These are phyloP conservation scores for Dinomys branickii DNA, from an alignment of 2,113 vertebrate species.

Conservation along the genomic window DNA sequence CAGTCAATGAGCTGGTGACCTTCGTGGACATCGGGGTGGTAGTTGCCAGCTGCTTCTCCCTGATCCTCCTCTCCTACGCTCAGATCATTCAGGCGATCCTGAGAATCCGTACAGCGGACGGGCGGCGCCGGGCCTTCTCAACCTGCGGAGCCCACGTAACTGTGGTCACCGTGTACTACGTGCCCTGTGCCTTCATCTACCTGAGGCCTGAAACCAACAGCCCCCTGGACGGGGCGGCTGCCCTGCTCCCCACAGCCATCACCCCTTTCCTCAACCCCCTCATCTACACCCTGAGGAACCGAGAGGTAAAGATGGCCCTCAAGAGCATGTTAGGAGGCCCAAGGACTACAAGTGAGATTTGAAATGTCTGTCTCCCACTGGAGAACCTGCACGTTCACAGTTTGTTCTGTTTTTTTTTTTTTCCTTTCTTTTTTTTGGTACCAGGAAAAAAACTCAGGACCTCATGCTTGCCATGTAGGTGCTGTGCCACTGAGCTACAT, in stretches of 20 bases:
- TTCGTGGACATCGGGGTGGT: slow-evolving; percentile 77
- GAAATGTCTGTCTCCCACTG: not conserved
- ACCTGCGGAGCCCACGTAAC: slow-evolving; percentile 80
- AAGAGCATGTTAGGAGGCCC: slow-evolving; percentile 44
- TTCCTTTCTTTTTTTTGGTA: no score
- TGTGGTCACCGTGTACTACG: slow-evolving; percentile 75
- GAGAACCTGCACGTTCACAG: not conserved
- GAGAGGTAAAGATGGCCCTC: slow-evolving; percentile 77
- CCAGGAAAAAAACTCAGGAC: no score
- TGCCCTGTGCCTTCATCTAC: slow-evolving; percentile 79
- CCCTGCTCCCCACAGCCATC: slow-evolving; percentile 78
- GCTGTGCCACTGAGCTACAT: no score
- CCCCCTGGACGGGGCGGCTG: slow-evolving; percentile 64
- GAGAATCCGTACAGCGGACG: slow-evolving; percentile 67
- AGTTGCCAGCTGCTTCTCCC: slow-evolving; percentile 74
- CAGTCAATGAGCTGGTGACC: slow-evolving; percentile 59
- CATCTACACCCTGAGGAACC: slow-evolving; percentile 77
- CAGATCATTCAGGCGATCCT: slow-evolving; percentile 75
- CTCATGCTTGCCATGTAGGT: no score
- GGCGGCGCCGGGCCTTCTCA: slow-evolving; percentile 70
- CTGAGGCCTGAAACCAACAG: slow-evolving; percentile 71
- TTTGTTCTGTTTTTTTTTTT: not conserved
- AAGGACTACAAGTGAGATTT: not conserved
- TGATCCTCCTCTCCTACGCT: slow-evolving; percentile 78
- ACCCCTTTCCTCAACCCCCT: slow-evolving; percentile 80